Evolutionary conservation across 2,113 vertebrate species (phyloP), one percentile per base, ranked within the genome.

Genomic region (Esox niger): DNA sequence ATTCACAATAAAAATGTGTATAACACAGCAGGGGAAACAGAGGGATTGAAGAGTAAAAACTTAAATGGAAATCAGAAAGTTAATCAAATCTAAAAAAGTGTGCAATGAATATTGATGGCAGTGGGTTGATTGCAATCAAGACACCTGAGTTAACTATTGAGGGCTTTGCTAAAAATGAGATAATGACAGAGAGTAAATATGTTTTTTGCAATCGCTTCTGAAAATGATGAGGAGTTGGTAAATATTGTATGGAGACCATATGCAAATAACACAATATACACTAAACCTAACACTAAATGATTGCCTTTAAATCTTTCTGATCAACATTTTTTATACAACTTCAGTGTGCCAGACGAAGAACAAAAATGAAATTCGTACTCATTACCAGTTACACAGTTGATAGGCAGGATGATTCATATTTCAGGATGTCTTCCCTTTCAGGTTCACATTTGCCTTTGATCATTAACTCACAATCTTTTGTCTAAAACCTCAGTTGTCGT

Each of bases 361-460:
- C 3, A 56, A 56, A 56, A 10, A 56, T 6, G 20, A 49, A 49
- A 3, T 7, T 7, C 47, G 3, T 49, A 7, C 47, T 49, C 25
- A 27, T 56, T 6, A 23, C 23, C 29, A 61, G 29, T 6, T 35
- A n/a, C 52, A 47, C 35, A 59, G 60, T 38, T 71, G 52, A 79
- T 73, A 69, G 26, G 62, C 23, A 59, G 61, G 68, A 82, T 71
- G n/a, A 82, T 71, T 77, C 79, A 68, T 70, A 64, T 77, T 77
- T 77, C 65, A 75, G 74, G 72, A 64, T 64, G 46, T 58, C 73
- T 73, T 67, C 73, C 68, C 78, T 80, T 77, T 79, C 68, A 71
- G 64, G 76, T 57, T 68, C 60, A 70, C 69, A n/a, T 63, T 69
- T 73, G 70, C 78, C 78, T 84, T 86, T 84, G 69, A 83, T 82